Evolutionary conservation across 2,888 invertebrate species (phyloP).

Genomic region (Ectemnius lituratus): DNA sequence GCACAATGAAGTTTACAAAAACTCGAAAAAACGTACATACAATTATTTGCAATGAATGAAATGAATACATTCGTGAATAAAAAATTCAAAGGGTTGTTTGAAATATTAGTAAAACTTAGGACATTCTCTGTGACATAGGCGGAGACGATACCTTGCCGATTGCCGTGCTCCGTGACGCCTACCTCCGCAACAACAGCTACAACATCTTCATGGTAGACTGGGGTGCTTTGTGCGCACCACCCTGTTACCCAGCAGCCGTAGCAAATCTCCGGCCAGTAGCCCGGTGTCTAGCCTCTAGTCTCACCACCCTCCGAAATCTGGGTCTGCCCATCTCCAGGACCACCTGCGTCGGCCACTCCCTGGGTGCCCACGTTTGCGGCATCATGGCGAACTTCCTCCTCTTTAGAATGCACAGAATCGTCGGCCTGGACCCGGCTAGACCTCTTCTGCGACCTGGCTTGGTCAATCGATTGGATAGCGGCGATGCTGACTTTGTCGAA

Average conservation of each 20-base stretch:
- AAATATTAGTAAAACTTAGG: background rate
- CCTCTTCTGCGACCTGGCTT: constrained; percentile 84
- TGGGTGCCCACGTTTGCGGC: constrained; percentile 88
- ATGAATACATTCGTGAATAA: too few relatives aligned
- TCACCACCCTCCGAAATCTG: constrained; percentile 82
- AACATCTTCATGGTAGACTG: constrained; percentile 89
- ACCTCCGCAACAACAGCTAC: constrained; percentile 85
- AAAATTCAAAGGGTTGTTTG: background rate
- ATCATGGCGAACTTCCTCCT: constrained; percentile 86
- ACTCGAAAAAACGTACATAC: too few relatives aligned
- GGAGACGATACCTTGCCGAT: constrained; percentile 87
- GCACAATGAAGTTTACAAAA: too few relatives aligned
- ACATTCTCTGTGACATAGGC: constrained; percentile 68
- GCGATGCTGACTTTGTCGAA: constrained; percentile 88
- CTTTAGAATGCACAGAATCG: constrained; percentile 86
- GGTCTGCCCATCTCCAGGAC: constrained; percentile 84
- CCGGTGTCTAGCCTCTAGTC: constrained; percentile 83
- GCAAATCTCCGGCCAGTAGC: constrained; percentile 87
- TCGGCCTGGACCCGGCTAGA: constrained; percentile 87
- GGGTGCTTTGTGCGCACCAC: constrained; percentile 85
- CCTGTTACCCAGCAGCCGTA: constrained; percentile 87
- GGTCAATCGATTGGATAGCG: constrained; percentile 83
- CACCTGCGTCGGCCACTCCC: constrained; percentile 88
- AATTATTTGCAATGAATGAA: background rate
- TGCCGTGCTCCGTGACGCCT: constrained; percentile 86